phyloP scores from a whole-genome alignment of 2,888 invertebrate genomes.

The Mermis nigrescens region DNA sequence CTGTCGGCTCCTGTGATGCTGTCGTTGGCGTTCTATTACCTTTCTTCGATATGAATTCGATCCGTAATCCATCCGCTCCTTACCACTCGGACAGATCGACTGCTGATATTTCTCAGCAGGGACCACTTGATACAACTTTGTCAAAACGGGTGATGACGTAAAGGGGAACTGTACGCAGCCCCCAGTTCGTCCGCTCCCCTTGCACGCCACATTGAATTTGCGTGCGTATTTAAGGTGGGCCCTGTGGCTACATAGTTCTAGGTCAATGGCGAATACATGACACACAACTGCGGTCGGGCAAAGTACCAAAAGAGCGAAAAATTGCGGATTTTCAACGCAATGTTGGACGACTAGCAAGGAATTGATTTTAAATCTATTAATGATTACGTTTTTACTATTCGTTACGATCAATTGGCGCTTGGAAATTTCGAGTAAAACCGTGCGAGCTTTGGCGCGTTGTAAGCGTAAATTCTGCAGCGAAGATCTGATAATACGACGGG shows the following conservation, averaged over 20 bases:
- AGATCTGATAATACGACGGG: neutral
- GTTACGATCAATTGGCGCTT: conserved; percentile 37
- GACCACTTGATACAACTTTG: too few relatives aligned
- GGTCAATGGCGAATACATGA: conserved; percentile 81
- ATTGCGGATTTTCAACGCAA: conserved; percentile 68
- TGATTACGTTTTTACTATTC: conserved; percentile 53
- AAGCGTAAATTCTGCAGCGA: conserved; percentile 26
- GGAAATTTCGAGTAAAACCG: conserved; percentile 9
- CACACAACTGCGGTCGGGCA: conserved; percentile 38
- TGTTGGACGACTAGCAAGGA: conserved; percentile 71
- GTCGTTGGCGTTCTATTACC: too few relatives aligned
- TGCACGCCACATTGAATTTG: conserved; percentile 51
- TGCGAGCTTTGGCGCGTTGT: conserved; percentile 38
- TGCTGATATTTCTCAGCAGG: too few relatives aligned
- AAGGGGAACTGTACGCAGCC: too few relatives aligned
- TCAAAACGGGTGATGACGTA: too few relatives aligned
- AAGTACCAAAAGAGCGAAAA: conserved; percentile 68
- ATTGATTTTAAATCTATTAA: conserved; percentile 69
- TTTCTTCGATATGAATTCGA: too few relatives aligned
- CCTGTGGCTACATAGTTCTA: conserved; percentile 59
- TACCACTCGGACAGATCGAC: too few relatives aligned
- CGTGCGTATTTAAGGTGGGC: conserved; percentile 59
- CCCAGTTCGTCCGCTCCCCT: too few relatives aligned
- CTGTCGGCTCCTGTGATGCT: too few relatives aligned
- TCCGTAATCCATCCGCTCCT: too few relatives aligned